phyloP scores from a whole-genome alignment of 2,888 invertebrate genomes.

The Tetramorium bicarinatum region DNA sequence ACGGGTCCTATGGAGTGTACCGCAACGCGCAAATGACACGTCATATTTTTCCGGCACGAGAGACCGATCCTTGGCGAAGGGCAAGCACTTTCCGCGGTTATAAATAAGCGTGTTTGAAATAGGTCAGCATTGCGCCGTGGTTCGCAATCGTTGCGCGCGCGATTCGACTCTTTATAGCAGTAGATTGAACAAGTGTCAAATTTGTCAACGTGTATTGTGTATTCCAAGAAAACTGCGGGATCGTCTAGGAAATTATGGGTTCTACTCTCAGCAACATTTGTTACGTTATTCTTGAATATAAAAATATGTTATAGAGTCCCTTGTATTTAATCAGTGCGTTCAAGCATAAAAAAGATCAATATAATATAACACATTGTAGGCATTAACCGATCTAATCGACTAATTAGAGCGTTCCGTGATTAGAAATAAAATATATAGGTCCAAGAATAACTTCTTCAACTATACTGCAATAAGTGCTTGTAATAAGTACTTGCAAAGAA shows the following conservation, averaged over 20 bases:
- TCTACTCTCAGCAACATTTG: neutral
- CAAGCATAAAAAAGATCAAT: neutral
- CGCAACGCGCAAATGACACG: neutral
- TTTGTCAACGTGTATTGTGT: neutral
- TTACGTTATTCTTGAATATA: neutral
- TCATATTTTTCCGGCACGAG: slow-evolving; percentile 37
- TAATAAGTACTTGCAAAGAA: neutral
- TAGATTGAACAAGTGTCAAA: neutral
- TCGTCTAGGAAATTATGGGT: neutral
- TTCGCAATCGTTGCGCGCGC: neutral
- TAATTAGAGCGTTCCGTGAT: neutral
- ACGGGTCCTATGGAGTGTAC: neutral
- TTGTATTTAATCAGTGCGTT: neutral
- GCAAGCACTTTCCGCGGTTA: slow-evolving; percentile 8
- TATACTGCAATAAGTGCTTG: neutral
- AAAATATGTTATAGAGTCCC: neutral
- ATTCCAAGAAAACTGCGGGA: neutral
- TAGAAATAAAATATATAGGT: neutral
- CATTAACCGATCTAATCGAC: neutral
- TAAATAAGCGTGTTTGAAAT: slow-evolving; percentile 26
- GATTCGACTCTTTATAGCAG: neutral
- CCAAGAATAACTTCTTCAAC: neutral
- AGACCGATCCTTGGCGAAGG: slow-evolving; percentile 3
- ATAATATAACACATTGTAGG: neutral
- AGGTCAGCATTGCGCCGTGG: neutral